Evolutionary conservation across 23 tunicate genomes (phyloP), one percentile per base, ranked within the genome.

Genomic region (Ascidia mentula): DNA sequence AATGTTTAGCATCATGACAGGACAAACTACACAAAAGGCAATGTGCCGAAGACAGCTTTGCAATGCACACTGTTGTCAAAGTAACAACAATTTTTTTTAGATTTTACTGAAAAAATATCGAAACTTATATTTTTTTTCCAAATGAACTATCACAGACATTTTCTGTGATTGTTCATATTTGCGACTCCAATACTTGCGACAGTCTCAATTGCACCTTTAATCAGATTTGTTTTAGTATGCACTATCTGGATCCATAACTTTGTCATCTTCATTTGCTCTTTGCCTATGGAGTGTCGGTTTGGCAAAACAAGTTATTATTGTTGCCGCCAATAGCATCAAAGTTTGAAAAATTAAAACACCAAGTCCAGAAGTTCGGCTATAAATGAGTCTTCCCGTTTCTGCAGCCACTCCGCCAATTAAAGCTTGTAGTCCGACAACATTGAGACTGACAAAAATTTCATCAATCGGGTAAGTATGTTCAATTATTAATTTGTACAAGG

Each of bases 401-500:
- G 65, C 65, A 20, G 65, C 65, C 1, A 53, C 7, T 9, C 28
- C 24, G 22, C 65, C 65, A 53, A 53, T 28, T 53, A 53, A 53
- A 3, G 65, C 22, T 53, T 28, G 28, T 20, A 53, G 28, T 5
- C 65, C 65, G 22, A 53, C 65, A 53, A 53, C 28, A 53, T 53
- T 53, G 13, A 20, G 65, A 9, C 65, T 53, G 1, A 53, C 65
- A 9, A 53, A 53, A 53, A 53, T 53, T 53, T 53, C 65, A 9
- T 53, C 65, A 28, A 53, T 53, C 24, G 65, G 65, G 24, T 53
- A 53, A 53, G 65, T 1, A 9, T 53, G 65, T 9, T 53, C 65
- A 53, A 53, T 53, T 53, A 53, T 53, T 53, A 53, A 28, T 28
- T 53, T 53, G 65, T 53, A 53, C 65, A 53, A 53, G 22, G 65